Evolutionary conservation across 2,797 vertebrate genomes (phyloP), one percentile per base, ranked within the genome.

Genomic region (Florisuga fusca): DNA sequence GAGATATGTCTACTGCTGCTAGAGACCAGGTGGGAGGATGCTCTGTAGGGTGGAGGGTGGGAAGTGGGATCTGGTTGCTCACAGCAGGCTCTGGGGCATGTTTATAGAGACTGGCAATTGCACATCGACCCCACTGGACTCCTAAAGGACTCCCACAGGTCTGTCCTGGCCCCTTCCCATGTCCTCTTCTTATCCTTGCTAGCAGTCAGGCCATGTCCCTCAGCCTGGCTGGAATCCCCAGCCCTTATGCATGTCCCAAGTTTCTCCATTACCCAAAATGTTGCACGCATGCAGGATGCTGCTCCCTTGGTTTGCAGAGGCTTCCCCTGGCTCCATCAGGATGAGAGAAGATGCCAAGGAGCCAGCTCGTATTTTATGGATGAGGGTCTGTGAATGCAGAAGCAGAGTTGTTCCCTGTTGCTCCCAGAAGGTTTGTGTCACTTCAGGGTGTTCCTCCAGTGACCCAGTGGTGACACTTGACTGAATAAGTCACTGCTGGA

Each of bases 331-430:
- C 58, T 58, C 77, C 0, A 0, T 2, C 3, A 12, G 83, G 62
- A 15, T 19, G 33, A 22, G 38, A 50, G 63, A 19, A 76, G 71
- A 4, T 43, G 12, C 48, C 7, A 36, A 25, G n/a, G 43, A 12
- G 7, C 15, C 61, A 5, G 7, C 31, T 29, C 2, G 0, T 6
- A 3, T 61, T 14, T 21, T 9, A 1, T 9, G 50, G 45, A 4
- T 38, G 61, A 25, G 59, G n/a, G 7, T 12, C 4, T 34, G 33
- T 51, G 53, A 34, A 17, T 7, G 19, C 51, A 62, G 63, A 48
- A 58, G 36, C 87, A 81, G 68, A 25, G 36, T 36, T 68, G 69
- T 46, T 46, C 45, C 87, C 34, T 27, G 9, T 21, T 91, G 69
- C 71, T 54, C 4, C 34, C n/a, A 53, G 11, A 48, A 43, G n/a